These are phyloP conservation scores for Hemaris fuciformis DNA, from an alignment of 2,888 invertebrate genomes.

Conservation along the genomic window DNA sequence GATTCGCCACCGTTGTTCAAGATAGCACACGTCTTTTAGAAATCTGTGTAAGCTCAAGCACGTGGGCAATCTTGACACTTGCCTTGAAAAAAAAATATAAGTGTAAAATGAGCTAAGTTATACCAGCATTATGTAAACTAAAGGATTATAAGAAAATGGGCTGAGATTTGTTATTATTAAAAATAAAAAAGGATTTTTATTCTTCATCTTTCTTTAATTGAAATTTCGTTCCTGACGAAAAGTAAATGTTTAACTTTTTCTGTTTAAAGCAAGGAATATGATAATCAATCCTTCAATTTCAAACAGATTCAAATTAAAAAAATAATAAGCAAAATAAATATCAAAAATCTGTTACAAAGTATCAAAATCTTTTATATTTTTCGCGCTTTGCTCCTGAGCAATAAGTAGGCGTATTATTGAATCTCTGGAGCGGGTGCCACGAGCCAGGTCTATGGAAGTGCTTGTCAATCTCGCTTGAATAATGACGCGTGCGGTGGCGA, in stretches of 20 bases:
- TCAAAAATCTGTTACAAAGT: no score
- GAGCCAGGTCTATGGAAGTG: slow-evolving; percentile 62
- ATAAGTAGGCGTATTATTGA: slow-evolving; percentile 80
- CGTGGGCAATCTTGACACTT: slow-evolving; percentile 10
- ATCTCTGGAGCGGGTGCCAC: slow-evolving; percentile 22
- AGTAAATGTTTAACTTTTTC: no score
- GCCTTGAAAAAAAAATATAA: background rate
- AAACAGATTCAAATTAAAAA: no score
- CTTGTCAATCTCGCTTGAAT: slow-evolving; percentile 79
- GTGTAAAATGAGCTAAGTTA: background rate
- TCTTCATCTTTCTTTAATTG: no score
- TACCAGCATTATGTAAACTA: no score
- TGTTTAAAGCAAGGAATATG: no score
- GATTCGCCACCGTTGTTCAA: slow-evolving; percentile 78
- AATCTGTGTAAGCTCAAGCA: slow-evolving; percentile 14
- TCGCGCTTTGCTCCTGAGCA: slow-evolving; percentile 50
- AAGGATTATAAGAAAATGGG: no score
- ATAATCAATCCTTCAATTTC: no score
- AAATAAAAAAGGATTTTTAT: no score
- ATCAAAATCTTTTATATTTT: slow-evolving; percentile 40
- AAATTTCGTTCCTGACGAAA: no score
- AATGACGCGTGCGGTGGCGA: slow-evolving; percentile 78
- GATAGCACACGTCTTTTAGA: slow-evolving; percentile 63
- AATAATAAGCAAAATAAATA: no score
- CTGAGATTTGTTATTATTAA: no score